Evolutionary conservation across 1,140 invertebrate species (phyloP).

Genomic region (Procambarus virginalis): DNA sequence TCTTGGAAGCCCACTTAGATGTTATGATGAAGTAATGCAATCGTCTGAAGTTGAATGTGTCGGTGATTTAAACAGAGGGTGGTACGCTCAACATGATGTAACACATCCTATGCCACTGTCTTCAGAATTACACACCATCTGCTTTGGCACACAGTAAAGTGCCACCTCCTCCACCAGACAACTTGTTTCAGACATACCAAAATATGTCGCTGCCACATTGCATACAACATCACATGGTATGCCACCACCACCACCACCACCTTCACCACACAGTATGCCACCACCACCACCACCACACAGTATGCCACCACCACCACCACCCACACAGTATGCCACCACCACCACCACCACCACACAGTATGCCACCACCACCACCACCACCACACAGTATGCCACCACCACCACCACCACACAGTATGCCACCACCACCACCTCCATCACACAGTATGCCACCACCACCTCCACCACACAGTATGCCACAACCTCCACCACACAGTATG

Average conservation of each 20-base stretch:
- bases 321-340: background rate
- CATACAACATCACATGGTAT: too few species aligned
- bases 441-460: too few species aligned
- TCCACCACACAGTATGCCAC: background rate
- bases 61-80: background rate
- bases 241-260: background rate
- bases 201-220: too few species aligned
- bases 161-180: too few species aligned
- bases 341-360: background rate
- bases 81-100: background rate
- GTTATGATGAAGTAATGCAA: background rate
- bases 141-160: background rate
- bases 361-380: background rate
- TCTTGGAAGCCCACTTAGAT: background rate
- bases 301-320: background rate
- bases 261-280: background rate
- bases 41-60: background rate
- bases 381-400: background rate
- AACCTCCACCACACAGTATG: background rate
- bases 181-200: too few species aligned
- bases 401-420: background rate
- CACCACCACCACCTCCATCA: background rate
- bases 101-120: background rate
- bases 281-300: background rate
- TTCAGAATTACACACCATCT: background rate